Evolutionary conservation across 2,113 vertebrate genomes (phyloP), one percentile per base, ranked within the genome.

Genomic region (Cyanoderma ruficeps): DNA sequence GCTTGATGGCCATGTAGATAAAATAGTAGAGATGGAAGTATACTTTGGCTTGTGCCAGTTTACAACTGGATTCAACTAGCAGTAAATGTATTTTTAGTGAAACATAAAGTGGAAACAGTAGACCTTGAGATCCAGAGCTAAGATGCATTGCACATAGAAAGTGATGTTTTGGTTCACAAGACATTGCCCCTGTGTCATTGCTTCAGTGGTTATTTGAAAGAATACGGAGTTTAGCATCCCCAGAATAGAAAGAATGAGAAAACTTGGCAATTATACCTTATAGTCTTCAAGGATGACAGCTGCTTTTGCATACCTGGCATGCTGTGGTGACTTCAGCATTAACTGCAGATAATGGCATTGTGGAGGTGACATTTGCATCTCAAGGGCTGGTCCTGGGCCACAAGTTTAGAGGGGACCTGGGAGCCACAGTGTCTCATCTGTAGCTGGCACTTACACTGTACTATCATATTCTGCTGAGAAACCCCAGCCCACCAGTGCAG

Each of bases 381-480:
- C 57, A 21, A 44, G 13, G 57, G 25, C 37, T 35, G 44, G 6
- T 42, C 27, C 65, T n/a, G 60, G 49, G 17, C 19, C n/a, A 52
- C 1, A 0, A 6, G 12, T 35, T 77, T 13, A 46, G 16, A n/a
- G 8, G 9, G 53, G 35, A 81, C 15, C 17, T 0, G 2, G 27
- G 41, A 63, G n/a, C 6, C 22, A 23, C 1, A 1, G 13, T 31
- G 35, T 27, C 55, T 60, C 35, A 39, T 33, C 24, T 65, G 31
- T 3, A 57, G 25, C 25, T 65, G 44, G 30, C 25, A 49, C 13
- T 69, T 65, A 16, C 0, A 1, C n/a, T 85, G 27, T 24, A 13
- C 18, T 72, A 57, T 55, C 39, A 39, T 8, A 33, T 2, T 11
- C n/a, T 68, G 31, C 27, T 52, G 44, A 23, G 78, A 83, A 83